phyloP scores from a whole-genome alignment of 2,113 vertebrate genomes.

The Lampris incognitus region DNA sequence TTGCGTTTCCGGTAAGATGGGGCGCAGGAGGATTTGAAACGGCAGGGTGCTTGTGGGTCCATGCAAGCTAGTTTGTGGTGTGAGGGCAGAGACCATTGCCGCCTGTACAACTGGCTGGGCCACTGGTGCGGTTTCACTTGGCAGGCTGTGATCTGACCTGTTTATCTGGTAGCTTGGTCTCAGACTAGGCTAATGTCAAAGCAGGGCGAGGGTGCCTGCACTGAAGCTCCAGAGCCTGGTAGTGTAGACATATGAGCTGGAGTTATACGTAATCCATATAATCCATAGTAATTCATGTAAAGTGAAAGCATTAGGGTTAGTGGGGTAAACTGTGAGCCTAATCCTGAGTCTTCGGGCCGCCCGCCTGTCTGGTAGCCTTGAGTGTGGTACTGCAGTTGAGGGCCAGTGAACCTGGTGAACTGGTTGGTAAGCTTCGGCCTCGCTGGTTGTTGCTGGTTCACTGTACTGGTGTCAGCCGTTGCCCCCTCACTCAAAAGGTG shows the following conservation, averaged over 20 bases:
- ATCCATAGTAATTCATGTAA: neutral
- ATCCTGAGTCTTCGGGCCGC: neutral
- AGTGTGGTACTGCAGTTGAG: no score
- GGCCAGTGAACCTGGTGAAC: neutral
- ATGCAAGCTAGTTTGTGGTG: neutral
- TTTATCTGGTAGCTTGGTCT: slow-evolving; percentile 1
- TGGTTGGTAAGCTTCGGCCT: no score
- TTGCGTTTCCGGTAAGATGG: neutral
- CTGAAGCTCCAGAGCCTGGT: neutral
- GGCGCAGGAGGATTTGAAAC: neutral
- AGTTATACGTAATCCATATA: neutral
- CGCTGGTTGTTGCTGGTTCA: neutral
- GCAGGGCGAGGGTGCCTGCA: neutral
- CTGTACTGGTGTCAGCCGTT: neutral
- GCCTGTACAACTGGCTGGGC: neutral
- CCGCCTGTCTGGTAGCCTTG: neutral
- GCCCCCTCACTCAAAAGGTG: neutral
- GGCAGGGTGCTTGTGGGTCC: neutral
- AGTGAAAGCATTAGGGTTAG: neutral
- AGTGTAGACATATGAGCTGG: neutral
- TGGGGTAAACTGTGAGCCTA: neutral
- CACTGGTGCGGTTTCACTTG: neutral
- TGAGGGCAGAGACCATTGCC: neutral
- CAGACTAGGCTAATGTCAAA: neutral
- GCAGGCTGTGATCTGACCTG: slow-evolving; percentile 1